phyloP scores from a whole-genome alignment of 2,797 vertebrate genomes.

The Melanotaenia maccullochi region DNA sequence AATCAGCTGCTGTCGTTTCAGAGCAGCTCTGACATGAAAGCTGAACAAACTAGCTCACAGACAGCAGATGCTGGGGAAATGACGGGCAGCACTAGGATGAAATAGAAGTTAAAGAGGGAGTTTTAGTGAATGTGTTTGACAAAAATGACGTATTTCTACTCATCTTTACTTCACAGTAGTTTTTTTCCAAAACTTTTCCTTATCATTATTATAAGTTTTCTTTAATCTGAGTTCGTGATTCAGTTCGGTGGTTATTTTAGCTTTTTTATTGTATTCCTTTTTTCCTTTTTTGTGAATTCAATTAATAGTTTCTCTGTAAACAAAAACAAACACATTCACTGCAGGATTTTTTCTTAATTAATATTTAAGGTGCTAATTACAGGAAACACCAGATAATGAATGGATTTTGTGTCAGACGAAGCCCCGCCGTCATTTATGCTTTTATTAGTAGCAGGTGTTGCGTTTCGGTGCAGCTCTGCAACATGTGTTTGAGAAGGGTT shows the following conservation, averaged over 20 bases:
- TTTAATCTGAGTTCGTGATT: background rate
- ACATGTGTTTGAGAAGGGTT: constrained; percentile 6
- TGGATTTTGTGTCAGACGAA: constrained; percentile 1
- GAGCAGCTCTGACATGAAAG: background rate
- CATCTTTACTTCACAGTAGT: background rate
- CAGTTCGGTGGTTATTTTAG: background rate
- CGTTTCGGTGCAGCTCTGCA: constrained; percentile 9
- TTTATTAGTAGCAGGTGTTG: constrained; percentile 20
- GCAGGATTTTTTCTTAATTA: background rate
- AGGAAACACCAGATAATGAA: background rate
- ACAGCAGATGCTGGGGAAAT: background rate
- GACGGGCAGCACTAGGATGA: background rate
- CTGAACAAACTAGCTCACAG: background rate
- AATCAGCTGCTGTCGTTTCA: background rate
- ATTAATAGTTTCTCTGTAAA: no score
- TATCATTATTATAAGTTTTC: background rate
- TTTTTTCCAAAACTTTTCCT: background rate
- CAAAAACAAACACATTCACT: background rate
- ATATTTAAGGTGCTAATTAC: background rate
- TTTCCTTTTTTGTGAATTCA: background rate
- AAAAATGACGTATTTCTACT: background rate
- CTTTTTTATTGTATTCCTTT: background rate
- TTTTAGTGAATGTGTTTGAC: background rate
- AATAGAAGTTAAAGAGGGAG: no score
- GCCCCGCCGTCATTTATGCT: background rate